Base-by-base conservation (phyloP, 2,797 vertebrate genomes). In the Amblyraja radiata region DNA sequence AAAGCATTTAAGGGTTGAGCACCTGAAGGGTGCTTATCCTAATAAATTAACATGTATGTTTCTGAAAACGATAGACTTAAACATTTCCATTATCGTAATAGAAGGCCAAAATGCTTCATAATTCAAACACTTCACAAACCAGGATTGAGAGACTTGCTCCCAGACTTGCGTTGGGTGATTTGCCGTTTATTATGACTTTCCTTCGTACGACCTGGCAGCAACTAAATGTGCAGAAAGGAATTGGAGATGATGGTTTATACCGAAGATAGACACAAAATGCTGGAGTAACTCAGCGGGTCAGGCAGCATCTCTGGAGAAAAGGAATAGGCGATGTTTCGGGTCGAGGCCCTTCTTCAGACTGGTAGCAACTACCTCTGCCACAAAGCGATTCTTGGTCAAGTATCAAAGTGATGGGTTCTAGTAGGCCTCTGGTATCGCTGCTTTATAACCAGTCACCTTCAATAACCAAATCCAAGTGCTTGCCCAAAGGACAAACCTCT, bases 31-130 rank as follows among this genome's bases (percentile, higher is more conserved):
- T 74, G 6, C 23, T 91, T 74, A 74, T 46, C 5, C 68, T 91
- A 54, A 54, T 91, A 74, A 91, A 74, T 90, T 71, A 90, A 90
- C 23, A 7, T 74, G 18, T 54, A 46, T 54, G 54, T 91, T 91
- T 91, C 36, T 16, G 54, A 46, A 91, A 21, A 32, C 28, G 73
- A 74, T 74, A 21, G 54, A 14, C 74, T 91, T 74, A 91, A 54
- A 91, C 14, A 54, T 46, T 54, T 74, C 23, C 36, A 74, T 91
- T 91, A 28, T 11, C 16, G 25, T 74, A 74, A 46, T 23, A 74
- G 36, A 74, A 74, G 23, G 36, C 90, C 68, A 91, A 73, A 46
- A 14, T 71, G 73, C 88, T 91, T 39, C 68, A 2, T 11, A 73
- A 91, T 91, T 90, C 90, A 74, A 73, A 68, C 11, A 74, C 28